phyloP scores from a whole-genome alignment of 2,888 invertebrate species.

The Frankliniella intonsa region DNA sequence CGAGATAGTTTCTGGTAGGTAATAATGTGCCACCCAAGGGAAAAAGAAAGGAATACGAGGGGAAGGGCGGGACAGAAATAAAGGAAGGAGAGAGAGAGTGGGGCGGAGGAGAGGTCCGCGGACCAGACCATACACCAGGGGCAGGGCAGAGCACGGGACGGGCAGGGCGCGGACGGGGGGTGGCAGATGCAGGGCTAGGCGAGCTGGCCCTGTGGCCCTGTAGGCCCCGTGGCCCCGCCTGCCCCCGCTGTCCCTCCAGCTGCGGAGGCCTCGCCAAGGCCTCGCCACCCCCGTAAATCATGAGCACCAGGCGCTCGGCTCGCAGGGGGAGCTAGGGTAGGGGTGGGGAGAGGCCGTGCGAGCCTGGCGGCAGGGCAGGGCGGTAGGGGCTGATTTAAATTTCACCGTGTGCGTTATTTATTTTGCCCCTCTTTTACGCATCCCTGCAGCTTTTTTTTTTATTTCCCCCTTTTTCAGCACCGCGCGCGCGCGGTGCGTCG shows the following conservation, averaged over 20 bases:
- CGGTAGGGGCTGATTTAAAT: slow-evolving; percentile 12
- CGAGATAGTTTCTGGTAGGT: too few species aligned
- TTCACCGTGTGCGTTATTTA: slow-evolving; percentile 26
- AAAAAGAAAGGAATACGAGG: too few species aligned
- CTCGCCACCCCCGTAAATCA: not conserved
- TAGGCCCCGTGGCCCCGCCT: not conserved
- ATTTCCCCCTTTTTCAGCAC: not conserved
- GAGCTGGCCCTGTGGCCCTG: not conserved
- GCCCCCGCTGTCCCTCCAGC: not conserved
- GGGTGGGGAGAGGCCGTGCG: too few species aligned
- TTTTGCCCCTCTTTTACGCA: slow-evolving; percentile 12
- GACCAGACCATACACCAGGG: too few species aligned
- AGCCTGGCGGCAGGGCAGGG: not conserved
- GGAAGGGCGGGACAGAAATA: too few species aligned
- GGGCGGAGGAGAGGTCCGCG: too few species aligned
- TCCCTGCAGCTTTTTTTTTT: not conserved
- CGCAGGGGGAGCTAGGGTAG: not conserved
- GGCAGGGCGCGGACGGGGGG: too few species aligned
- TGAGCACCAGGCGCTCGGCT: not conserved
- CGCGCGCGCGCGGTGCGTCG: not conserved
- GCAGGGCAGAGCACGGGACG: too few species aligned
- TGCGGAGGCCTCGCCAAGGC: not conserved
- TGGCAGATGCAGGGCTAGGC: too few species aligned
- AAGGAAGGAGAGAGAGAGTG: too few species aligned
- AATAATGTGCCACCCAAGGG: too few species aligned